phyloP scores from a whole-genome alignment of 2,113 vertebrate genomes.

The Nannobrachium achirus region DNA sequence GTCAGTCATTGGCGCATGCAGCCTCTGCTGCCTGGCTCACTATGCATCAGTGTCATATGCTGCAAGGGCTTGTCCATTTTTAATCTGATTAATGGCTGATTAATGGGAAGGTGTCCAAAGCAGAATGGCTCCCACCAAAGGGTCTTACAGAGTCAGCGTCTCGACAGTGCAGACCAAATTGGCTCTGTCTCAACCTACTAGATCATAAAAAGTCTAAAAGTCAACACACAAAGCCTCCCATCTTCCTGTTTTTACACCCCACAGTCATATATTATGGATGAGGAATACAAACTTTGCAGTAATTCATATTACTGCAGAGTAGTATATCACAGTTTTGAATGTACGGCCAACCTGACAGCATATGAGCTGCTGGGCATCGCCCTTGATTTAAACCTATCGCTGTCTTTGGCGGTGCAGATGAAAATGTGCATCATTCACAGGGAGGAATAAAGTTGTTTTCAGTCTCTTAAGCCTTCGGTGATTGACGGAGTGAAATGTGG shows the following conservation, averaged over 20 bases:
- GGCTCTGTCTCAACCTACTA: conserved; percentile 39
- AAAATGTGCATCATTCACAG: conserved; percentile 67
- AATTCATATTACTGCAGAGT: conserved; percentile 42
- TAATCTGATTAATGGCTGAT: conserved; percentile 55
- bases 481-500: conserved; percentile 63
- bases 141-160: not conserved
- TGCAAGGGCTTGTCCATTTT: conserved; percentile 17
- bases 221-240: not conserved
- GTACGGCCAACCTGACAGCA: conserved; percentile 4
- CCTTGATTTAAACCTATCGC: conserved; percentile 52
- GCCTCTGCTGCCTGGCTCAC: conserved; percentile 7
- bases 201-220: no score
- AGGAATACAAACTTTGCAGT: no score
- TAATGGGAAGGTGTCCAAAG: conserved; percentile 30
- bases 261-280: conserved; percentile 18
- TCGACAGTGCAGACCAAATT: conserved; percentile 32
- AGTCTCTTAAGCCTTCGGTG: conserved; percentile 56
- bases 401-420: conserved; percentile 43
- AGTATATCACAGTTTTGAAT: conserved; percentile 47
- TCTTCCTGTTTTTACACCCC: not conserved
- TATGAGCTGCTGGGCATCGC: conserved; percentile 27
- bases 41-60: conserved; percentile 35
- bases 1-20: not conserved
- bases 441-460: conserved; percentile 64
- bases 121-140: conserved; percentile 14